Conservation (phyloP, 2,113 vertebrate genomes). For the Thinocorus orbignyianus region DNA sequence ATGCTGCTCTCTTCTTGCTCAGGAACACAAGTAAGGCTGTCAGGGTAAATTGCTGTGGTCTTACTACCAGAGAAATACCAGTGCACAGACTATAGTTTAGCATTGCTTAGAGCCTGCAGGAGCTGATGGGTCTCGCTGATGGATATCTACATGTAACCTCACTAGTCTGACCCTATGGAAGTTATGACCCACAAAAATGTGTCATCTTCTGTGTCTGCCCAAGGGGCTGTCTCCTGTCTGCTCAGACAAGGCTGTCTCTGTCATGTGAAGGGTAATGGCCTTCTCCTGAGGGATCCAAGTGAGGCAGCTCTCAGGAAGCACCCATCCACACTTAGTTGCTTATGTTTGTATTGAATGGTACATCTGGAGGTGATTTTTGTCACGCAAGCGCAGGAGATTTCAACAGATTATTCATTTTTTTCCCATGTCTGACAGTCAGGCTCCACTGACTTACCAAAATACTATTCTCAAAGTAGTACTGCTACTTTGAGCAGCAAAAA, state of each 20-base stretch:
- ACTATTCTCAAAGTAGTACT: neutral
- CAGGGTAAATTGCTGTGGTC: neutral
- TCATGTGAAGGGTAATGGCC: neutral
- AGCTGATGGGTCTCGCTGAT: neutral
- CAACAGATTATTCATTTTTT: neutral
- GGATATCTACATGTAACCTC: neutral
- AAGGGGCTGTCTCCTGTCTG: neutral
- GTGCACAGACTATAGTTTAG: neutral
- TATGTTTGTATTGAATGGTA: neutral
- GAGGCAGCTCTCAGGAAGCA: neutral
- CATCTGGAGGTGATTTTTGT: neutral
- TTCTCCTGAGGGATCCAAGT: neutral
- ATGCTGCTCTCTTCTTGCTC: neutral
- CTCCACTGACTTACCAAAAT: neutral
- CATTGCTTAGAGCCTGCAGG: neutral
- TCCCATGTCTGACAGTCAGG: neutral
- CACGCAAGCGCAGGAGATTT: neutral
- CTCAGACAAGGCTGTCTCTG: neutral
- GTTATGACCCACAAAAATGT: neutral
- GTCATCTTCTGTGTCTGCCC: accelerated
- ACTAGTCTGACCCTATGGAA: neutral
- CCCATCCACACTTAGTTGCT: neutral
- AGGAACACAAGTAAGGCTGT: neutral
- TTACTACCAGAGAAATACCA: neutral
- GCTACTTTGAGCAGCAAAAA: neutral